Conservation (phyloP, 2,797 vertebrate species). For the Cryptoprocta ferox region DNA sequence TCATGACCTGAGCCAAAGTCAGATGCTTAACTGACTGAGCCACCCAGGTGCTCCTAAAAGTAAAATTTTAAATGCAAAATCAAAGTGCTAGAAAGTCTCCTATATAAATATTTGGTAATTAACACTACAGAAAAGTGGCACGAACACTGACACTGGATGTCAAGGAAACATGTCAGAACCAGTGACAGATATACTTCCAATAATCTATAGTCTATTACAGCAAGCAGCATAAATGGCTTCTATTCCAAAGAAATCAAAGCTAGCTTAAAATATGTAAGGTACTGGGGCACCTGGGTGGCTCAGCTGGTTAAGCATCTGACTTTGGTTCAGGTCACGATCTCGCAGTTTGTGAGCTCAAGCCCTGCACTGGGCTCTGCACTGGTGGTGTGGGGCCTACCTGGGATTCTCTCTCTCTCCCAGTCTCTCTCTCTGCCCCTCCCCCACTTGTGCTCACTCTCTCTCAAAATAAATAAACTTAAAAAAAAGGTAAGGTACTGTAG, state of each 20-base stretch:
- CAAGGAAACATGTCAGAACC: slow-evolving; percentile 22
- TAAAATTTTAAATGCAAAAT: slow-evolving; percentile 49
- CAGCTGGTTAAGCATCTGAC: no score
- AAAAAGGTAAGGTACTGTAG: neutral
- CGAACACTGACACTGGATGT: neutral
- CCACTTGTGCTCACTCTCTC: no score
- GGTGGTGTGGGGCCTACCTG: no score
- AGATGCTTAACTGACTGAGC: no score
- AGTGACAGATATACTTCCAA: neutral
- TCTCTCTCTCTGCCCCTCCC: no score
- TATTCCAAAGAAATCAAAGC: neutral
- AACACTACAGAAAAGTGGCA: slow-evolving; percentile 33
- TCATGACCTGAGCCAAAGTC: no score
- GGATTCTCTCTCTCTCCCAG: no score
- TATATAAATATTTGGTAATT: slow-evolving; percentile 18
- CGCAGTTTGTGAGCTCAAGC: no score
- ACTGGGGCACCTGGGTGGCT: no score
- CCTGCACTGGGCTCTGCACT: no score
- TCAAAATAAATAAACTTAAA: no score
- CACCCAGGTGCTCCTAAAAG: neutral
- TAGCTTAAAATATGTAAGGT: neutral
- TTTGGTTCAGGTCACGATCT: no score
- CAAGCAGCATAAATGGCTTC: neutral
- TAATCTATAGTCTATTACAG: neutral
- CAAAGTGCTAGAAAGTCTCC: slow-evolving; percentile 38